Evolutionary conservation across 2,888 invertebrate species (phyloP).

Genomic region (Latheticus oryzae): DNA sequence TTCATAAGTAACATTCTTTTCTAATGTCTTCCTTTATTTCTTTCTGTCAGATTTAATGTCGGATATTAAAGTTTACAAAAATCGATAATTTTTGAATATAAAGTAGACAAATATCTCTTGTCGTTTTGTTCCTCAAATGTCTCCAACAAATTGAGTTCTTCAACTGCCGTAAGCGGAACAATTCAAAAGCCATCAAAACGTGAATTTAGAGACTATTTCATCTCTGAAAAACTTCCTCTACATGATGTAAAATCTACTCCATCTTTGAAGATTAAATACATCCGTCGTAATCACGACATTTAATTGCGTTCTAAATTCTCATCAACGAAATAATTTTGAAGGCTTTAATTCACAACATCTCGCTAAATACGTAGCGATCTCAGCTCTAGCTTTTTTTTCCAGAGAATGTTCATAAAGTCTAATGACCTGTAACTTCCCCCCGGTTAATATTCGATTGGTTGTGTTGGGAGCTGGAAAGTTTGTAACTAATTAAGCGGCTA

Average conservation of each 20-base stretch:
- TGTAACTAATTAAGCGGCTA: constrained; percentile 33
- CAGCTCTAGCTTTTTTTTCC: too few species aligned
- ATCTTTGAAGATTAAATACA: too few species aligned
- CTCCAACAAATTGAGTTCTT: constrained; percentile 17
- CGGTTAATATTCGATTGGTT: constrained; percentile 43
- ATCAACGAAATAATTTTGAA: too few species aligned
- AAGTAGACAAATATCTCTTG: constrained; percentile 23
- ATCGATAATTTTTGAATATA: constrained; percentile 28
- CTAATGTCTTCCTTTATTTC: constrained; percentile 7
- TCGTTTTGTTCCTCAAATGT: constrained; percentile 29
- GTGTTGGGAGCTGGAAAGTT: constrained; percentile 37
- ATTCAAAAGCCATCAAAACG: constrained; percentile 29
- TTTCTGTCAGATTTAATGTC: constrained; percentile 10
- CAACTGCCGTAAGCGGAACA: constrained; percentile 22
- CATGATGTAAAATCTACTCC: too few species aligned
- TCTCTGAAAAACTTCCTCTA: too few species aligned
- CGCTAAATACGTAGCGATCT: too few species aligned
- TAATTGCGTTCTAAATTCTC: too few species aligned
- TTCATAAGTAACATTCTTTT: constrained; percentile 2
- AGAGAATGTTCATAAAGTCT: constrained; percentile 36
- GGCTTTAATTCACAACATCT: too few species aligned
- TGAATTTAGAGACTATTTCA: constrained; percentile 12
- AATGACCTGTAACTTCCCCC: constrained; percentile 36
- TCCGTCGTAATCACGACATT: too few species aligned
- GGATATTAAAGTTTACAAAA: constrained; percentile 10